Base-by-base conservation (phyloP, 2,797 vertebrate species). In the Rousettus madagascariensis region DNA sequence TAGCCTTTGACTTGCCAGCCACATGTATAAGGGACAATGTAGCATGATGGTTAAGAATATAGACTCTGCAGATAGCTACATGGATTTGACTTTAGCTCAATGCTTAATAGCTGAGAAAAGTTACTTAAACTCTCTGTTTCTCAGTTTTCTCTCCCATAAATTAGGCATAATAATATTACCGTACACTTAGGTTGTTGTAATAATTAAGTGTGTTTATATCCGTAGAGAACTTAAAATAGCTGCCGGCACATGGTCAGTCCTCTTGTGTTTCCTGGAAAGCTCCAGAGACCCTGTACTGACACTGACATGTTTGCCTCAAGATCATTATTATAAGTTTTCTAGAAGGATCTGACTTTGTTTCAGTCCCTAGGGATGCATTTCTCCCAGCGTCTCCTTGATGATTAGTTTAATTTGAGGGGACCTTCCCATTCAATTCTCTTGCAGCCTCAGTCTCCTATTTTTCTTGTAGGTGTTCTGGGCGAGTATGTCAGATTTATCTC, bases 201-300 rank as follows among this genome's bases (percentile, higher is more conserved):
- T 65, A 84, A 84, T 72, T 86, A 82, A 93, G 46, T 78, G 38
- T 66, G 28, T 41, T 82, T 71, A 77, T 84, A 38, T 66, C 51
- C n/a, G 10, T 57, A 65, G 77, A 55, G 77, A n/a, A 33, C 38
- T 95, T 90, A 69, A 93, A 53, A 78, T 24, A 53, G 46, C 20
- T 49, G 51, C 74, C 22, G 19, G 74, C 13, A 20, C 28, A 2
- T 28, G 24, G 51, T 33, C 53, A 57, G 15, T 49, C 49, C 49
- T 49, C 49, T 16, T 49, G 16, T 68, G 61, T 33, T 57, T 72
- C 22, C 17, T 24, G 53, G 38, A 77, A 38, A 30, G 38, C 38
- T 46, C 26, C 71, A 68, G 92, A 75, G 80, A 78, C 46, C 46
- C 8, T 38, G 11, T 7, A 2, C 19, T 46, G 65, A 66, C 49